Percentiles rank a stretch among this genome's conserved stretches.
phyloP scores from a whole-genome alignment of 2,888 invertebrate genomes.

The Amaurobius ferox region DNA sequence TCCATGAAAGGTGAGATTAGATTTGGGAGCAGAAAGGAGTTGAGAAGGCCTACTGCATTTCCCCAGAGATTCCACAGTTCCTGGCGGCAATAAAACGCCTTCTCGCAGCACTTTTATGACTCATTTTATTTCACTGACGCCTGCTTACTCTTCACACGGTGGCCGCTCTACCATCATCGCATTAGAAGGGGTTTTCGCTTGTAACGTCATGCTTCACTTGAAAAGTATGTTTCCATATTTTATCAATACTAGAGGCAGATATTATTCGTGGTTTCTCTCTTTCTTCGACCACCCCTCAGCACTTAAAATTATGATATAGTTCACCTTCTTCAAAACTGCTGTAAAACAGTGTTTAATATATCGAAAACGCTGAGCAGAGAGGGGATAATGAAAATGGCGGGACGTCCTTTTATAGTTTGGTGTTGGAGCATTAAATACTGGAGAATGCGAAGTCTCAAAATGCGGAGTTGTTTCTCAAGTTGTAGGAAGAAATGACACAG shows the following conservation, averaged over 20 bases:
- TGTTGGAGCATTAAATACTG: neutral
- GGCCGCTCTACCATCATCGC: too few species aligned
- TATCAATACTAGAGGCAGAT: neutral
- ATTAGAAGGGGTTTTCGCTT: neutral
- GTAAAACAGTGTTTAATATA: slow-evolving; percentile 19
- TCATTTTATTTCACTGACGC: slow-evolving; percentile 21
- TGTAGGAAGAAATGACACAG: neutral
- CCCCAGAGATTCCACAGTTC: slow-evolving; percentile 20
- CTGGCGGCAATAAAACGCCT: slow-evolving; percentile 17
- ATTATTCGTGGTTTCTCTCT: neutral
- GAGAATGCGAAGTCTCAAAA: neutral
- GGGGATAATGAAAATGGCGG: neutral
- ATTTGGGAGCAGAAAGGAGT: slow-evolving; percentile 8
- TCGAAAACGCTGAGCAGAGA: neutral
- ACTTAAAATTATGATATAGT: slow-evolving; percentile 3
- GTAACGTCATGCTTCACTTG: neutral
- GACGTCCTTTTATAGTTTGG: neutral
- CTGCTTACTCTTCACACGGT: neutral
- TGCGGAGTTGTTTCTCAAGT: neutral
- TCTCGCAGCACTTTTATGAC: slow-evolving; percentile 19
- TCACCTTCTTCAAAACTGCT: slow-evolving; percentile 5
- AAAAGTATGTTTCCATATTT: slow-evolving; percentile 2
- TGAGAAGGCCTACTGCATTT: neutral
- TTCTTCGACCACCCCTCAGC: too few species aligned
- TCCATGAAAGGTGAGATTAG: slow-evolving; percentile 15